Percentiles rank a stretch among this genome's conserved stretches.
Evolutionary conservation across 2,113 vertebrate genomes (phyloP).

Genomic region (Paradoxurus hermaphroditus): DNA sequence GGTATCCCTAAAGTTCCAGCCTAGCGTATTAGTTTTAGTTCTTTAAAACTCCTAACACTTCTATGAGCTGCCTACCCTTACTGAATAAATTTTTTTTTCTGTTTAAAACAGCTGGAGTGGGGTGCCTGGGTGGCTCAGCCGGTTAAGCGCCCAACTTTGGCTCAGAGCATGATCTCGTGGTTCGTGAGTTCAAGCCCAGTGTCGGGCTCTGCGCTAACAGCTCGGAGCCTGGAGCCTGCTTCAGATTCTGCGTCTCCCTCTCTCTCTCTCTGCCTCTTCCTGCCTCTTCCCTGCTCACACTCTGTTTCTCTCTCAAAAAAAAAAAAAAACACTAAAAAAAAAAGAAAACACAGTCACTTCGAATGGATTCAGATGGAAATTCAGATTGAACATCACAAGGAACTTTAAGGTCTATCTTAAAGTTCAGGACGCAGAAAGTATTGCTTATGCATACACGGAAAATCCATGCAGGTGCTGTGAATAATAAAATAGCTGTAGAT

Average conservation of each 20-base stretch:
- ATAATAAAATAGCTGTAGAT: background rate
- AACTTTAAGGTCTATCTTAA: no score
- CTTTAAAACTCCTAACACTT: background rate
- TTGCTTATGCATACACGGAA: background rate
- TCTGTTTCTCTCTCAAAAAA: background rate
- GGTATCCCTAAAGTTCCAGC: background rate
- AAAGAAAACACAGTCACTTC: no score
- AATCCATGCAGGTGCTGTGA: background rate
- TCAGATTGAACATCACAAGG: no score
- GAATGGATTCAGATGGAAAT: no score
- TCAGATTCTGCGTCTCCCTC: background rate
- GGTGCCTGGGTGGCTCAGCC: background rate
- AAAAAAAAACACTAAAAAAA: background rate
- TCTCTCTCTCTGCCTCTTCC: background rate
- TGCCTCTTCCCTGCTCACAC: background rate
- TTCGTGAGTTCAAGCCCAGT: accelerated
- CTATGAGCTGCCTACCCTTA: background rate
- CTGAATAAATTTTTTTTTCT: background rate
- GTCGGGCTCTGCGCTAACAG: background rate
- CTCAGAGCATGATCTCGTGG: background rate
- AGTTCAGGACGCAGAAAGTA: no score
- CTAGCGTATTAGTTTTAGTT: background rate
- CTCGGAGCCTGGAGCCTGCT: background rate
- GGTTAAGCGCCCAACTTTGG: accelerated
- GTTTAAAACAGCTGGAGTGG: background rate